Conservation (phyloP, 2,113 vertebrate genomes). For the Spilogale gracilis region DNA sequence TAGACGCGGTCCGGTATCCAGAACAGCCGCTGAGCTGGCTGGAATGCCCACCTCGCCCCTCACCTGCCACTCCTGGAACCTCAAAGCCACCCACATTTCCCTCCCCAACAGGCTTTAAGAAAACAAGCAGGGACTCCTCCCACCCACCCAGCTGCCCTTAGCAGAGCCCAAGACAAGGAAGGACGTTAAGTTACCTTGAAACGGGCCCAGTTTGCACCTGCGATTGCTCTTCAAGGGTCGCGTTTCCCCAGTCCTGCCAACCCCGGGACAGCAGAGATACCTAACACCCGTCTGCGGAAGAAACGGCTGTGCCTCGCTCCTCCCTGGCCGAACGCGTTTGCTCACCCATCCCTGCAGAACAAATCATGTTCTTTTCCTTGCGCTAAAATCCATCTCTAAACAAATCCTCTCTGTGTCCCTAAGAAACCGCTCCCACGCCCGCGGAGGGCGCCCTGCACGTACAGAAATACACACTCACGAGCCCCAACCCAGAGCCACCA, state of each 20-base stretch:
- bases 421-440: conserved; percentile 39
- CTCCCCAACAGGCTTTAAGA: background rate
- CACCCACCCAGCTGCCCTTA: background rate
- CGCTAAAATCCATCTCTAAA: conserved; percentile 59
- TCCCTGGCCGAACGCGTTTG: conserved; percentile 43
- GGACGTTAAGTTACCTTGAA: conserved; percentile 51
- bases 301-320: conserved; percentile 56
- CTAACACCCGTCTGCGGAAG: conserved; percentile 26
- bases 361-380: conserved; percentile 59
- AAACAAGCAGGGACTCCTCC: background rate
- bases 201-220: background rate
- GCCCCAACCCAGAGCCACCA: background rate
- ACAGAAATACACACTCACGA: background rate
- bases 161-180: background rate
- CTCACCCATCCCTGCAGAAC: conserved; percentile 68
- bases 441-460: conserved; percentile 42
- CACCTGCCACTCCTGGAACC: background rate
- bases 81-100: background rate
- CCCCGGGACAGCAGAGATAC: conserved; percentile 12
- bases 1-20: background rate
- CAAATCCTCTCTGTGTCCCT: conserved; percentile 1
- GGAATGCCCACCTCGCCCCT: background rate
- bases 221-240: background rate
- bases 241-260: conserved; percentile 29
- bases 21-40: background rate